Evolutionary conservation across 2,888 invertebrate genomes (phyloP).

Genomic region (Epiblema foenella): DNA sequence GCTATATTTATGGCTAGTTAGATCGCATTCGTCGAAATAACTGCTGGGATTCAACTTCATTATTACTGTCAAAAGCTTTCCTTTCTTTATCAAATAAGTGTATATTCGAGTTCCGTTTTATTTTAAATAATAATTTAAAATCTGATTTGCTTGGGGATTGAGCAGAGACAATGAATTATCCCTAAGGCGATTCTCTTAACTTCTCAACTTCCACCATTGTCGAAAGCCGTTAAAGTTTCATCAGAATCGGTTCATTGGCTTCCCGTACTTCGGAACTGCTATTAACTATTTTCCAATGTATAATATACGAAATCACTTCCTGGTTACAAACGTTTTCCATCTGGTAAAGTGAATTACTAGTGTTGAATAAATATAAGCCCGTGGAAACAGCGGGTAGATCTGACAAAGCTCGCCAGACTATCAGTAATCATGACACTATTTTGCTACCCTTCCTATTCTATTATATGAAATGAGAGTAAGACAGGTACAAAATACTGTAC

Average conservation of each 20-base stretch:
- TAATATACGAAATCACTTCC: conserved; percentile 16
- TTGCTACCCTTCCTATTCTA: too few species aligned
- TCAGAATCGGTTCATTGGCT: conserved; percentile 50
- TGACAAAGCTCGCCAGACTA: neutral
- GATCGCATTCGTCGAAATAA: neutral
- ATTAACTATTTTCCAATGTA: conserved; percentile 29
- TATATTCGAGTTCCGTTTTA: conserved; percentile 23
- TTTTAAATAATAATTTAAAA: conserved; percentile 43
- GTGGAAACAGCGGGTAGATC: neutral
- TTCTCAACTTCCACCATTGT: conserved; percentile 47
- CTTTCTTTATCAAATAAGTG: neutral
- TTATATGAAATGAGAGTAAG: too few species aligned
- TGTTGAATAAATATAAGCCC: neutral
- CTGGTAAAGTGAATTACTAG: neutral
- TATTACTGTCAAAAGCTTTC: conserved; percentile 1
- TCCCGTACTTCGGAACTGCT: conserved; percentile 42
- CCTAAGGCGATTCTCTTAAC: conserved; percentile 47
- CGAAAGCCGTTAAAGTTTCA: conserved; percentile 49
- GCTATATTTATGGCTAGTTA: neutral
- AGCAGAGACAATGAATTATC: conserved; percentile 48
- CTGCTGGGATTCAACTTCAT: neutral
- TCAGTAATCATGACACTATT: too few species aligned
- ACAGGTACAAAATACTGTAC: too few species aligned
- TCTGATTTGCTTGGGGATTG: conserved; percentile 43
- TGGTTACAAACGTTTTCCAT: conserved; percentile 4